A percentile compares a stretch with the other conserved stretches of the same genome.
Evolutionary conservation across 2,797 vertebrate genomes (phyloP).

Genomic region (Microctenopoma stevenorrisi): DNA sequence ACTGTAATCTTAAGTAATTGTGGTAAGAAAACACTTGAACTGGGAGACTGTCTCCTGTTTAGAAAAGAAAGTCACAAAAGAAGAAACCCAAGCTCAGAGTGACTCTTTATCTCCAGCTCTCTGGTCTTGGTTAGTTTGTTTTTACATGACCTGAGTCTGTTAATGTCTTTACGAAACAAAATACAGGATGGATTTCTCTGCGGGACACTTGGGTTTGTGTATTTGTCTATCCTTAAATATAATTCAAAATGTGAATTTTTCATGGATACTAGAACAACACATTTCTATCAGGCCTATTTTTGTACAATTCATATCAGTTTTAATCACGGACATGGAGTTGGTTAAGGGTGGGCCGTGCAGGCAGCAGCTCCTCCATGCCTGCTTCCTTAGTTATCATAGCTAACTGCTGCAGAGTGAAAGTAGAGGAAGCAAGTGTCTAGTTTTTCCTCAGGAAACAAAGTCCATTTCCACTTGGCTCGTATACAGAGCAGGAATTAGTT

Average conservation of each 20-base stretch:
- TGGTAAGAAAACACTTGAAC: slow-evolving; percentile 82
- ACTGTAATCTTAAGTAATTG: slow-evolving; percentile 81
- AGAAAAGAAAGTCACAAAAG: slow-evolving; percentile 70
- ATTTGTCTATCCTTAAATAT: neutral
- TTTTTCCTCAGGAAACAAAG: slow-evolving; percentile 88
- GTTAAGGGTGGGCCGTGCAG: neutral
- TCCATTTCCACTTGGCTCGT: slow-evolving; percentile 91
- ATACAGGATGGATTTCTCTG: slow-evolving; percentile 26
- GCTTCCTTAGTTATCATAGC: slow-evolving; percentile 7
- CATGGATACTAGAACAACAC: neutral
- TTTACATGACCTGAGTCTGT: slow-evolving; percentile 59
- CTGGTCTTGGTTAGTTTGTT: slow-evolving; percentile 35
- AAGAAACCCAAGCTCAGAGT: slow-evolving; percentile 66
- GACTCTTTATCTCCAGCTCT: slow-evolving; percentile 60
- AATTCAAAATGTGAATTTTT: neutral
- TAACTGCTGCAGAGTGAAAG: slow-evolving; percentile 69
- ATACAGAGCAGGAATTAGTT: slow-evolving; percentile 84
- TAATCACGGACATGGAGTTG: neutral
- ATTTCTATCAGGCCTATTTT: neutral
- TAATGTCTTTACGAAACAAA: slow-evolving; percentile 53
- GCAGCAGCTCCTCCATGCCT: slow-evolving; percentile 5
- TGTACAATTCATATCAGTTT: neutral
- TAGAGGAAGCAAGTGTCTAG: slow-evolving; percentile 68
- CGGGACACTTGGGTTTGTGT: neutral
- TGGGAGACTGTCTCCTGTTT: slow-evolving; percentile 73